A percentile compares a stretch with the other conserved stretches of the same genome.
These are phyloP conservation scores for Leptinotarsa haldemani DNA, from an alignment of 2,888 invertebrate genomes.

Conservation along the genomic window DNA sequence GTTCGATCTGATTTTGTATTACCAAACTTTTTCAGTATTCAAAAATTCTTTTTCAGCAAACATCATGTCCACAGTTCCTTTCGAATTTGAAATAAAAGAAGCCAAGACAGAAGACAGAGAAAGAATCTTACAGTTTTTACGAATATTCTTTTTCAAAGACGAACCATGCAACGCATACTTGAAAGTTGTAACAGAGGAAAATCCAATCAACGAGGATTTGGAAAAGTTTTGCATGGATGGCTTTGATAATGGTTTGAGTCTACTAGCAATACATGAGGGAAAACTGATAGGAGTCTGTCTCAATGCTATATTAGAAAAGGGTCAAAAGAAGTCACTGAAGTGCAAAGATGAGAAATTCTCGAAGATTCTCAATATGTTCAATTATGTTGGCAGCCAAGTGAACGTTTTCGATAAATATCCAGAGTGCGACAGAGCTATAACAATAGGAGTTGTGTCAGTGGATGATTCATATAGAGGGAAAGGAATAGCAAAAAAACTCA, in stretches of 20 bases:
- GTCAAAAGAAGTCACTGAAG: slow-evolving; percentile 46
- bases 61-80: slow-evolving; percentile 5
- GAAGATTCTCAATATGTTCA: slow-evolving; percentile 71
- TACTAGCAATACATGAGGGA: slow-evolving; percentile 72
- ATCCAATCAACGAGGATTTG: slow-evolving; percentile 72
- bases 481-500: slow-evolving; percentile 74
- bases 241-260: slow-evolving; percentile 71
- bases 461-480: slow-evolving; percentile 74
- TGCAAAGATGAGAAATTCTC: slow-evolving; percentile 70
- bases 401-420: slow-evolving; percentile 72
- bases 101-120: slow-evolving; percentile 66
- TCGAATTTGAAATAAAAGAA: slow-evolving; percentile 60
- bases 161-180: slow-evolving; percentile 77
- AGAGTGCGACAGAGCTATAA: slow-evolving; percentile 69
- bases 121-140: slow-evolving; percentile 68
- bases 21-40: background rate
- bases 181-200: slow-evolving; percentile 71
- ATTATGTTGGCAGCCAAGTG: slow-evolving; percentile 69
- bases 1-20: background rate
- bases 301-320: slow-evolving; percentile 52
- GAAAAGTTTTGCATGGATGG: slow-evolving; percentile 73
- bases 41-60: background rate
- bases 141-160: slow-evolving; percentile 77
- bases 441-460: slow-evolving; percentile 75
- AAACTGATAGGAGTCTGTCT: slow-evolving; percentile 67